Conservation (phyloP, 2,888 invertebrate genomes). For the Ptychoptera contaminata region DNA sequence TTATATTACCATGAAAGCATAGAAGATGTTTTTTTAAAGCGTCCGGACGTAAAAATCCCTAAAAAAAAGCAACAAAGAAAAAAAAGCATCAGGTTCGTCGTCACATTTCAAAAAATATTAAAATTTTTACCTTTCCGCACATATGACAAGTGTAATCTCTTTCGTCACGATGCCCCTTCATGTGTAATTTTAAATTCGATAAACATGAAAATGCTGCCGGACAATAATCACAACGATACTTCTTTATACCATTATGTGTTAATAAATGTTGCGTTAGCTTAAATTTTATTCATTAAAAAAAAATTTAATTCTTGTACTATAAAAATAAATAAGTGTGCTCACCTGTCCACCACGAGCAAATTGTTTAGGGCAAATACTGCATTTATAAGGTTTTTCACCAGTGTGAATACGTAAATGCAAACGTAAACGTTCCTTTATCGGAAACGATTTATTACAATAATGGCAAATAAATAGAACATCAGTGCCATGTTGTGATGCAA, state of each 20-base stretch:
- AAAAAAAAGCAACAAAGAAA: background rate
- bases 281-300: constrained; percentile 7
- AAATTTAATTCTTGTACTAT: background rate
- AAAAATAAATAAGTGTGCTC: constrained; percentile 11
- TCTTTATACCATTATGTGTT: constrained; percentile 55
- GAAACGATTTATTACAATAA: constrained; percentile 60
- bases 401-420: constrained; percentile 59
- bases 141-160: constrained; percentile 64
- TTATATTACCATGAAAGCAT: constrained; percentile 56
- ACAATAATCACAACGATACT: constrained; percentile 55
- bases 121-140: constrained; percentile 42
- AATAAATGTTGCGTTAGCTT: constrained; percentile 48
- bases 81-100: background rate
- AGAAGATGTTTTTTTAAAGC: constrained; percentile 56
- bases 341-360: constrained; percentile 63
- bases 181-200: constrained; percentile 44
- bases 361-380: constrained; percentile 43
- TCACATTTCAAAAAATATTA: background rate
- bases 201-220: constrained; percentile 51
- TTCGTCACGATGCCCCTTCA: constrained; percentile 55
- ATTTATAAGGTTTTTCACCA: constrained; percentile 50
- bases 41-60: constrained; percentile 53
- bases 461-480: constrained; percentile 44
- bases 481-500: constrained; percentile 25
- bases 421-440: constrained; percentile 56